Conservation (phyloP, 2,113 vertebrate genomes). For the Boulengeromyrus knoepffleri region DNA sequence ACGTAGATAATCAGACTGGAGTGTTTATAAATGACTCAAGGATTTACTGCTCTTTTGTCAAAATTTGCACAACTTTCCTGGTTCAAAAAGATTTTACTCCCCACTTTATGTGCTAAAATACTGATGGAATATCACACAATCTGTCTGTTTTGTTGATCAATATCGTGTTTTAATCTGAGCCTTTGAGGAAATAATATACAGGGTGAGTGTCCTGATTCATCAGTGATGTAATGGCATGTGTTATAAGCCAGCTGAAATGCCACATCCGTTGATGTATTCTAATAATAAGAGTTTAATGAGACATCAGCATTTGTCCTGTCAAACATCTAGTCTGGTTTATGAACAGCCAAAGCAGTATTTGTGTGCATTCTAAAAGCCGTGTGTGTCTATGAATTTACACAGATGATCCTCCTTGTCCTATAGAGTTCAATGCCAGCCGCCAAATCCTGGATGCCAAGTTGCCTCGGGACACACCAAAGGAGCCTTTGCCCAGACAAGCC, state of each 20-base stretch:
- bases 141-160: background rate
- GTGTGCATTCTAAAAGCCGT: background rate
- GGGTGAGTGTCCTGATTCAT: background rate
- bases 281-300: background rate
- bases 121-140: background rate
- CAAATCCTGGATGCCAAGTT: slow-evolving; percentile 49
- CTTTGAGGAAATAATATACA: background rate
- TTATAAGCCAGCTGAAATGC: background rate
- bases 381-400: background rate
- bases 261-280: background rate
- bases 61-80: background rate
- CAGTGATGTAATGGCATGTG: background rate
- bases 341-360: background rate
- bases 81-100: background rate
- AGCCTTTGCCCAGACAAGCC: slow-evolving; percentile 60
- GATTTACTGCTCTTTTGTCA: background rate
- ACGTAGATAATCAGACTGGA: background rate
- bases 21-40: background rate
- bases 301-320: background rate
- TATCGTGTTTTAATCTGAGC: background rate
- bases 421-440: slow-evolving; percentile 66
- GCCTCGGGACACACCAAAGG: slow-evolving; percentile 49
- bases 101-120: background rate
- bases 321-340: background rate
- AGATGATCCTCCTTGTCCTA: background rate